Evolutionary conservation across 2,797 vertebrate genomes (phyloP), one percentile per base, ranked within the genome.

Genomic region (Okamejei kenojei): DNA sequence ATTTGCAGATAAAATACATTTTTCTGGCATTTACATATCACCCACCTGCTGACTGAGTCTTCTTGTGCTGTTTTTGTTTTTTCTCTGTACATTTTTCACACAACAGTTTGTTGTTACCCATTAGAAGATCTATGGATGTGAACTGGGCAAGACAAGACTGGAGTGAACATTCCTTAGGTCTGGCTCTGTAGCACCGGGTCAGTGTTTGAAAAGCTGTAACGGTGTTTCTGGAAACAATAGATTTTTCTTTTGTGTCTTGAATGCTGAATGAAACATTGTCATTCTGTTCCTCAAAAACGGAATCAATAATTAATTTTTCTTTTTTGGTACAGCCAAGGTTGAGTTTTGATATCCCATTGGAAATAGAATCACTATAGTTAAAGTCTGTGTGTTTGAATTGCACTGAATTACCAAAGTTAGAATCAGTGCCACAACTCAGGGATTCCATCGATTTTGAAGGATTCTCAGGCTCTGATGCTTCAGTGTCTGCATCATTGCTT

Each of bases 111-210:
- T 99, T 99, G 96, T 99, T 99, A 78, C 99, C 99, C 98, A 99
- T 99, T 26, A 99, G 96, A 79, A 99, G 96, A 88, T 99, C 99
- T 93, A 99, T 96, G n/a, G 98, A 98, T 45, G 99, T 99, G 95
- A 99, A 99, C 95, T 99, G 98, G 95, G 98, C 98, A 93, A 99
- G 98, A 95, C 99, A 99, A 94, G 98, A 99, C 96, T 99, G 99
- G 93, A 99, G 96, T 3, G 99, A 99, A 95, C 98, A 99, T 94
- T 99, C 98, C 95, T 98, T 99, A 71, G 99, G 98, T 95, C 97
- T 96, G n/a, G 98, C 98, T 54, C 96, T 95, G 94, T 99, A 99
- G 94, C 97, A 98, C 94, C 98, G 98, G 93, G 98, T 99, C 94
- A 99, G 97, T 0, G 97, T 98, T 96, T 99, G 98, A 95, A 99